Evolutionary conservation across 2,113 vertebrate species (phyloP), one percentile per base, ranked within the genome.

Genomic region (Montifringilla adamsi): DNA sequence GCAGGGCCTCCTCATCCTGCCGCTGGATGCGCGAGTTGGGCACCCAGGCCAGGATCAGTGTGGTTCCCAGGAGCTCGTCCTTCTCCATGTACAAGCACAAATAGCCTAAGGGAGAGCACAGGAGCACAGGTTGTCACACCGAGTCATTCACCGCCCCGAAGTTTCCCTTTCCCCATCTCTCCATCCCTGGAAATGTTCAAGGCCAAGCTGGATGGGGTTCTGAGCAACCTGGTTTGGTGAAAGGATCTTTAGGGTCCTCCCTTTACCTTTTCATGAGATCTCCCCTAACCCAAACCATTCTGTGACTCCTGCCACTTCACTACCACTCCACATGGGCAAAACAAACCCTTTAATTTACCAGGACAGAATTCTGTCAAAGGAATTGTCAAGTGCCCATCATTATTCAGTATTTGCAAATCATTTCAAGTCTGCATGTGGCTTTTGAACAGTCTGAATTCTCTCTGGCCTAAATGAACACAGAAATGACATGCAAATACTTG

Each of bases 31-130:
- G 99, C 1, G 98, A 98, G 96, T 99, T 99, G 22, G 99, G 99
- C 95, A 99, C 99, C 99, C 99, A 99, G 21, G 99, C 99, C 41
- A 99, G 98, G 93, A 99, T 99, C 69, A 99, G 98, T 1, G 99
- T 99, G 93, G 98, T 97, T 4, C 99, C 99, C 46, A 99, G 96
- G 4, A 98, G 97, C 97, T 99, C 99, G 7, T 99, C 99, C 79
- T 99, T 99, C 98, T 99, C 99, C 98, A 98, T 97, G 96, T 99
- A 99, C 90, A 99, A 95, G 84, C 99, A 99, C 94, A 99, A 78
- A 49, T 99, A 99, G 75, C 99, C 99, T 99, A 96, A 1, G 55
- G 93, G 91, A 94, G 94, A 96, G 75, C 60, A 94, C 24, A 90
- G n/a, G 52, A 50, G 64, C 50, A 3, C 4, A 12, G 0, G 64